Evolutionary conservation across 35 echinoderm and acorn worm genomes (phyloP), one percentile per base, ranked within the genome.

Genomic region (Nesometra sesokonis): DNA sequence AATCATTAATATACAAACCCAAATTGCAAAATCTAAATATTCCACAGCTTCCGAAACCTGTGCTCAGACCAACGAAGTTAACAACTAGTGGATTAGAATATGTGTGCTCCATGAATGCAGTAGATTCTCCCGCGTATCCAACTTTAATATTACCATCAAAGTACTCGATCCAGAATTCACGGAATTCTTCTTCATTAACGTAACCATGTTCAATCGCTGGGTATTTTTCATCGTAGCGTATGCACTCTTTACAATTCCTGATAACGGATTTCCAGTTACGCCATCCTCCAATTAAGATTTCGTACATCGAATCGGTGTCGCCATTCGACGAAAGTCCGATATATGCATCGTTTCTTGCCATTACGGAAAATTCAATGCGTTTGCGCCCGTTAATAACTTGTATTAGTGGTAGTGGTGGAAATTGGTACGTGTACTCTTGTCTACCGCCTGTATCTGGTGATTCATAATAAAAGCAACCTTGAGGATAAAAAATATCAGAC

Each of bases 251-350:
- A 46, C 92, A 93, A 32, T 67, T 52, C 19, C 89, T 78, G 27
- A 94, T 94, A 11, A 85, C 86, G 0, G 93, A 94, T 32, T 89
- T 11, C 27, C 40, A 86, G 80, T 94, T 91, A 31, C 13, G 30
- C 85, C 83, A 94, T 17, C 93, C 93, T 27, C 93, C 89, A 27
- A 94, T 94, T 0, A 94, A 78, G 0, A 94, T 47, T 47, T 94
- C 93, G 32, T 91, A 91, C 93, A 94, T 94, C 32, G 86, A 77
- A 13, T 85, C 78, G 19, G 82, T 32, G 47, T 90, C 82, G 89
- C 32, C 13, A 94, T n/a, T n/a, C n/a, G n/a, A n/a, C n/a, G n/a
- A n/a, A n/a, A n/a, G n/a, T n/a, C n/a, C n/a, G n/a, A n/a, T 86
- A 77, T 94, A 89, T 23, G 91, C 93, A 36, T 94, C 93, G 37